Conservation (phyloP, 1,140 invertebrate genomes). For the Caenorhabditis remanei region DNA sequence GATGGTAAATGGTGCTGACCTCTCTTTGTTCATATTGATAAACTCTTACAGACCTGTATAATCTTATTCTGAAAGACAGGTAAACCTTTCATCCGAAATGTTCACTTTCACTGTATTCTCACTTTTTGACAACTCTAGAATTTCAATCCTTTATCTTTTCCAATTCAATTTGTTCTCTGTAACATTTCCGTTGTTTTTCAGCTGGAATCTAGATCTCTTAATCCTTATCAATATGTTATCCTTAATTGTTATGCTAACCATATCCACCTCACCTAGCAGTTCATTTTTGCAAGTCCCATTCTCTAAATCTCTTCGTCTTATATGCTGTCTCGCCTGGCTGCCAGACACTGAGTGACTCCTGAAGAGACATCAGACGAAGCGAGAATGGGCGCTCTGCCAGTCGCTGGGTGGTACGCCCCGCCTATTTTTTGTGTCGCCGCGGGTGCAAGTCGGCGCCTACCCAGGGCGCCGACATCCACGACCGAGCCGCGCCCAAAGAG, state of each 20-base stretch:
- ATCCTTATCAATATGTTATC: not conserved
- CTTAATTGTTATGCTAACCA: constrained; percentile 2
- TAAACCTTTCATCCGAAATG: not conserved
- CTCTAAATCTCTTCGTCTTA: constrained; percentile 41
- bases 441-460: constrained; percentile 48
- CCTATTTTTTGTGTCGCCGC: constrained; percentile 43
- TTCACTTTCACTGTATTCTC: not conserved
- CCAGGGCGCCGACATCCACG: constrained; percentile 43
- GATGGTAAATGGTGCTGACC: not conserved
- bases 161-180: not conserved
- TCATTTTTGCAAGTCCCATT: not conserved
- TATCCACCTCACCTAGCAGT: constrained; percentile 18
- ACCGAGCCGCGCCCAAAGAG: constrained; percentile 45
- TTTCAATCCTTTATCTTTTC: not conserved
- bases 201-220: not conserved
- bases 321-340: not conserved
- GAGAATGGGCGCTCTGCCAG: constrained; percentile 34
- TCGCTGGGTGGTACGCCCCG: constrained; percentile 46
- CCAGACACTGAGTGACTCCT: constrained; percentile 47
- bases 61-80: not conserved
- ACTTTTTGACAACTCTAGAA: not conserved
- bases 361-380: constrained; percentile 29
- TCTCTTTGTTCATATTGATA: not conserved
- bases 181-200: not conserved
- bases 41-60: not conserved